Conservation (phyloP, 2,888 invertebrate genomes). For the Griposia aprilina region DNA sequence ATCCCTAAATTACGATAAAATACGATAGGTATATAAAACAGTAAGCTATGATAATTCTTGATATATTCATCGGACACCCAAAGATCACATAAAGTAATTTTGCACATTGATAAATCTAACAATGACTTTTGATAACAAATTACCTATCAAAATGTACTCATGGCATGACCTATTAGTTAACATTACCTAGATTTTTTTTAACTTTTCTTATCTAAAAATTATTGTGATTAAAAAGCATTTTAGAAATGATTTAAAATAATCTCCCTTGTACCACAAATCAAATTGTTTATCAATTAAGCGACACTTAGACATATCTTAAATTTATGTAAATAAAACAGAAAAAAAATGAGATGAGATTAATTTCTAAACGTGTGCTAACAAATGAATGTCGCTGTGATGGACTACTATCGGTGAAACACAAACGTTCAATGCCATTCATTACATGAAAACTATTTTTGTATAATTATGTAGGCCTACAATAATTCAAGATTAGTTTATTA, state of each 20-base stretch:
- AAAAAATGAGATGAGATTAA: constrained; percentile 70
- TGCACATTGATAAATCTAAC: constrained; percentile 86
- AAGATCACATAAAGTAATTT: constrained; percentile 84
- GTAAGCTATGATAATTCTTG: constrained; percentile 86
- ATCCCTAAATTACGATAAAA: constrained; percentile 84
- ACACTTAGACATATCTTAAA: constrained; percentile 81
- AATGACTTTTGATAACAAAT: constrained; percentile 86
- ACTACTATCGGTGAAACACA: constrained; percentile 59
- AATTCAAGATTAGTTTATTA: constrained; percentile 68
- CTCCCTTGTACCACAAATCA: constrained; percentile 86
- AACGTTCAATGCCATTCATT: constrained; percentile 59
- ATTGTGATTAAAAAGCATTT: constrained; percentile 86
- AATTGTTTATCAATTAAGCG: constrained; percentile 80
- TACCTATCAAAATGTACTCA: constrained; percentile 82
- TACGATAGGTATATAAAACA: constrained; percentile 86
- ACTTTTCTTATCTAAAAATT: constrained; percentile 79
- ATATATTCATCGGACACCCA: constrained; percentile 84
- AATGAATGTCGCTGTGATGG: constrained; percentile 75
- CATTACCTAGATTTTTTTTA: constrained; percentile 83
- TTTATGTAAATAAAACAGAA: constrained; percentile 66
- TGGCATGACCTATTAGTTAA: constrained; percentile 80
- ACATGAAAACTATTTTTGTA: constrained; percentile 61
- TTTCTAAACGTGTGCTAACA: constrained; percentile 69
- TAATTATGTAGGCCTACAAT: constrained; percentile 73
- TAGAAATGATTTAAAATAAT: constrained; percentile 85